Base-by-base conservation (phyloP, 2,888 invertebrate genomes). In the Thereva nobilitata region DNA sequence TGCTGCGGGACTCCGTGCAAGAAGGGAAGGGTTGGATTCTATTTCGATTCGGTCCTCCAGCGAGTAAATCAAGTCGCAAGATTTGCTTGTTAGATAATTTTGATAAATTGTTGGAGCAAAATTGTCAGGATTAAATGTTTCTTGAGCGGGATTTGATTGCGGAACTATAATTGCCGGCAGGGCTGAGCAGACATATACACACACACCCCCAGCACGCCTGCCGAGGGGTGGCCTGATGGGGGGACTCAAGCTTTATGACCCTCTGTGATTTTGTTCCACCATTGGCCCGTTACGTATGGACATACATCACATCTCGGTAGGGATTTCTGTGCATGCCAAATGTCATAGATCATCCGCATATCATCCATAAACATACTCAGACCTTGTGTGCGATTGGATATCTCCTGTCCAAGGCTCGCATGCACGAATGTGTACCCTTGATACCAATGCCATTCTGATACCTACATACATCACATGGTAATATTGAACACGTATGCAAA, bases 21-120 rank as follows among this genome's bases (percentile, higher is more conserved):
- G 56, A 61, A 38, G 52, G 45, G 40, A 52, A 53, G 63, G 52
- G 63, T 52, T 63, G 63, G 52, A 63, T 49, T 50, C 41, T 40
- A 63, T 63, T 63, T 41, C 47, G 47, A 63, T 63, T 63, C 61
- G 49, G 40, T 63, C 34, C 47, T 41, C 56, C 50, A 67, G 69
- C 71, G 69, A 72, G 72, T 72, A 71, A 72, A 72, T 72, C 71
- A 72, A 70, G 69, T 67, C 70, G 23, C 68, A 67, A 72, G 72
- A 72, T 72, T 71, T 69, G 66, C 61, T 69, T 67, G 64, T 67
- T 67, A 70, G 72, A 72, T 72, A 71, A 72, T 71, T 71, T 70
- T 71, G 72, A 71, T 68, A 70, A 72, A 72, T 72, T 72, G 67
- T 67, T 64, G 45, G 38, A 55, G 55, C 47, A 50, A 66, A 57